Conservation (phyloP, 2,888 invertebrate species). For the Molorchus minor region DNA sequence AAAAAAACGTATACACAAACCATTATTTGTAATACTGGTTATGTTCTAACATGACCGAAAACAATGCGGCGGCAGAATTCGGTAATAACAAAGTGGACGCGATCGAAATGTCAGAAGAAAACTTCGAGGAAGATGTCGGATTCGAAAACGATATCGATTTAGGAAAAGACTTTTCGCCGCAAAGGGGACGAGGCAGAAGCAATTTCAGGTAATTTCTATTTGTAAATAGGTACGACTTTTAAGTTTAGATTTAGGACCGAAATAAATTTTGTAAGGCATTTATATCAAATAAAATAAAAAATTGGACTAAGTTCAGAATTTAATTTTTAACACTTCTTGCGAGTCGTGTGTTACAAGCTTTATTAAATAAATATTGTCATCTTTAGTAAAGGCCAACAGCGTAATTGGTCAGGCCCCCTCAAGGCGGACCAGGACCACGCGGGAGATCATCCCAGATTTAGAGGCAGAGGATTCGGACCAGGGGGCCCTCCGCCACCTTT, state of each 20-base stretch:
- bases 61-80: constrained; percentile 20
- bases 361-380: too few relatives aligned
- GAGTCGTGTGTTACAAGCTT: background rate
- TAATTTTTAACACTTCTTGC: too few relatives aligned
- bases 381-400: constrained; percentile 18
- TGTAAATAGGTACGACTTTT: constrained; percentile 6
- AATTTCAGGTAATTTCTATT: constrained; percentile 62
- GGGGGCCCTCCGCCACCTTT: constrained; percentile 66
- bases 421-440: constrained; percentile 48
- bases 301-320: too few relatives aligned
- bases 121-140: constrained; percentile 55
- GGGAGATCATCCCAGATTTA: constrained; percentile 72
- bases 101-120: constrained; percentile 46
- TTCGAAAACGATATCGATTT: constrained; percentile 61
- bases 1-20: too few relatives aligned
- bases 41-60: constrained; percentile 34
- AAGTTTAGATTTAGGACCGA: background rate
- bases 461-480: constrained; percentile 74
- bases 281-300: too few relatives aligned
- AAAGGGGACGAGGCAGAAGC: constrained; percentile 61
- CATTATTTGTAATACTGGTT: too few relatives aligned
- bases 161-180: constrained; percentile 62
- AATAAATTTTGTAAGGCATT: too few relatives aligned
- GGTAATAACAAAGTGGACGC: constrained; percentile 19
- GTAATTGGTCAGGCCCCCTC: constrained; percentile 42